A percentile compares a stretch with the other conserved stretches of the same genome.
Evolutionary conservation across 2,797 vertebrate genomes (phyloP).

Genomic region (Chiroxiphia lanceolata): DNA sequence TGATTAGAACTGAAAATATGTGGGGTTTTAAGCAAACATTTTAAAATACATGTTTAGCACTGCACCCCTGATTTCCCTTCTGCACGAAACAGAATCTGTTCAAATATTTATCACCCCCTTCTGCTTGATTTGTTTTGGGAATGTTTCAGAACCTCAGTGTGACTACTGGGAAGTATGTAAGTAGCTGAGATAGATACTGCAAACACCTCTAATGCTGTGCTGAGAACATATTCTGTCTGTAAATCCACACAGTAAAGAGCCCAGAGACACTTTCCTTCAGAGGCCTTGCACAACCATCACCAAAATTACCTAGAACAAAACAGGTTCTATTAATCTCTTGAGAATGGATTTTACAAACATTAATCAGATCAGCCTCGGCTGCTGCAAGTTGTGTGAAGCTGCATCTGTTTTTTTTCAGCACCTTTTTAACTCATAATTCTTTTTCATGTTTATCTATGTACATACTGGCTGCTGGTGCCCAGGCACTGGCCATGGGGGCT

Average conservation of each 20-base stretch:
- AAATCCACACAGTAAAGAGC: not conserved
- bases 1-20: not conserved
- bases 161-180: not conserved
- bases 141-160: not conserved
- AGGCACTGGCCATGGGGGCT: fast-evolving
- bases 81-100: not conserved
- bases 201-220: not conserved
- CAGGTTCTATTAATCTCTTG: not conserved
- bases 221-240: not conserved
- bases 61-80: not conserved
- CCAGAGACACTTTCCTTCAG: not conserved
- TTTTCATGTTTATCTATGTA: no score
- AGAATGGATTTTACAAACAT: not conserved
- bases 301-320: not conserved
- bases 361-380: not conserved
- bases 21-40: not conserved
- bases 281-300: not conserved
- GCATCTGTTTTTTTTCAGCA: not conserved
- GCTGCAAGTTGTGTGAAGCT: not conserved
- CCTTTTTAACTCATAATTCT: not conserved
- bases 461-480: fast-evolving
- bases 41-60: fast-evolving
- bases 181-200: not conserved
- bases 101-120: not conserved
- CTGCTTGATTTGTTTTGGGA: not conserved